Evolutionary conservation across 2,888 invertebrate genomes (phyloP).

Genomic region (Plebejus melissa): DNA sequence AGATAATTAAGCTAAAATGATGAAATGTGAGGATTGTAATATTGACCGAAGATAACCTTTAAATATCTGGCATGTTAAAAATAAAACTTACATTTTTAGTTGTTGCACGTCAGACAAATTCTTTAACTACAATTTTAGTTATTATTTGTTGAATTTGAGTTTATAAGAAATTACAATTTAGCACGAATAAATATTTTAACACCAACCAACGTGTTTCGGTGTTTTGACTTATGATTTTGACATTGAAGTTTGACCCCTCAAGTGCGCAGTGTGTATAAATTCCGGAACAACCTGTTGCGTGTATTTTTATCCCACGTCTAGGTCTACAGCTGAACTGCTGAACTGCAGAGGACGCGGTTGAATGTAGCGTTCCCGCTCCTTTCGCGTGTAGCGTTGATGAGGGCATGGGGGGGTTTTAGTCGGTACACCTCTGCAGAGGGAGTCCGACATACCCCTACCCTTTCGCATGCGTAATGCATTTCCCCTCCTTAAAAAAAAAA

Average conservation of each 20-base stretch:
- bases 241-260: not conserved
- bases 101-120: slow-evolving; percentile 1
- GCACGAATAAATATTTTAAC: not conserved
- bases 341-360: no score
- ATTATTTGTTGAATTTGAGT: not conserved
- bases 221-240: not conserved
- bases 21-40: not conserved
- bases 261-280: not conserved
- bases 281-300: slow-evolving; percentile 9
- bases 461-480: no score
- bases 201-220: not conserved
- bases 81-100: slow-evolving; percentile 24
- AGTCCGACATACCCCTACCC: no score
- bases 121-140: not conserved
- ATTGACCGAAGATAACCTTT: slow-evolving; percentile 24
- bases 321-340: no score
- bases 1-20: not conserved
- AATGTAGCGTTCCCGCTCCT: no score
- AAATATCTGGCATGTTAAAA: not conserved
- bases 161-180: not conserved
- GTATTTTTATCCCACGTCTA: not conserved
- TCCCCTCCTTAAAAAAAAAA: no score
- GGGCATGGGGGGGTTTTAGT: no score
- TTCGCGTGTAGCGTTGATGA: no score
- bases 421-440: no score